Percentiles rank a stretch among this genome's conserved stretches.
Evolutionary conservation across 2,888 invertebrate genomes (phyloP).

Genomic region (Halictus ligatus): DNA sequence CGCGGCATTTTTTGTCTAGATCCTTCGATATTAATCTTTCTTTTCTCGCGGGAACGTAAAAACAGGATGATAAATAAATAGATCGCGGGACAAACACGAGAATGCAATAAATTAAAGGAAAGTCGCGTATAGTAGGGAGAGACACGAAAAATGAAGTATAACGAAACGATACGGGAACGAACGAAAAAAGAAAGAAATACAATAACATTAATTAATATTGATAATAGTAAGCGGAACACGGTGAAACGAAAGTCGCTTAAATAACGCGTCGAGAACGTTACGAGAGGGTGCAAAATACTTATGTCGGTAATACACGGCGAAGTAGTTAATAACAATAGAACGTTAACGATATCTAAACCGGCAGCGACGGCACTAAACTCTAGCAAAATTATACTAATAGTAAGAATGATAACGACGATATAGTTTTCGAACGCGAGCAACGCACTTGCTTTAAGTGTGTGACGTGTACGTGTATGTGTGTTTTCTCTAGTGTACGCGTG

Average conservation of each 20-base stretch:
- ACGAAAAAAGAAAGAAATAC: neutral
- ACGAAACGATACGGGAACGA: slow-evolving; percentile 6
- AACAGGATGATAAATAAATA: slow-evolving; percentile 67
- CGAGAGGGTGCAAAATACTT: slow-evolving; percentile 57
- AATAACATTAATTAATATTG: neutral
- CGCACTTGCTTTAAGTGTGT: slow-evolving; percentile 11
- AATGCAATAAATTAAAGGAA: slow-evolving; percentile 64
- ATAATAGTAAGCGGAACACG: neutral
- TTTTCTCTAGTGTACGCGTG: slow-evolving; percentile 8
- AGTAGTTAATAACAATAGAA: slow-evolving; percentile 46
- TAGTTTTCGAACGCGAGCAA: slow-evolving; percentile 40
- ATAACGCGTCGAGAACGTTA: slow-evolving; percentile 32
- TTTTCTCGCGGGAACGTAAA: slow-evolving; percentile 6
- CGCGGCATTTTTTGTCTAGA: neutral
- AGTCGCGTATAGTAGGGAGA: slow-evolving; percentile 12
- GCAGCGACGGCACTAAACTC: slow-evolving; percentile 41
- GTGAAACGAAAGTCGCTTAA: slow-evolving; percentile 34
- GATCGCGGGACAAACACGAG: slow-evolving; percentile 49
- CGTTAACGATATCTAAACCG: slow-evolving; percentile 35
- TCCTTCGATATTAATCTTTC: neutral
- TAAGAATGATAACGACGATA: slow-evolving; percentile 57
- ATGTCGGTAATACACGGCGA: slow-evolving; percentile 42
- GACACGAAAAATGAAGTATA: slow-evolving; percentile 2
- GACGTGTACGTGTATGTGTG: neutral
- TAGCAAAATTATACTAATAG: slow-evolving; percentile 53